A percentile compares a stretch with the other conserved stretches of the same genome.
phyloP scores from a whole-genome alignment of 2,888 invertebrate species.

The Polietes domitor region DNA sequence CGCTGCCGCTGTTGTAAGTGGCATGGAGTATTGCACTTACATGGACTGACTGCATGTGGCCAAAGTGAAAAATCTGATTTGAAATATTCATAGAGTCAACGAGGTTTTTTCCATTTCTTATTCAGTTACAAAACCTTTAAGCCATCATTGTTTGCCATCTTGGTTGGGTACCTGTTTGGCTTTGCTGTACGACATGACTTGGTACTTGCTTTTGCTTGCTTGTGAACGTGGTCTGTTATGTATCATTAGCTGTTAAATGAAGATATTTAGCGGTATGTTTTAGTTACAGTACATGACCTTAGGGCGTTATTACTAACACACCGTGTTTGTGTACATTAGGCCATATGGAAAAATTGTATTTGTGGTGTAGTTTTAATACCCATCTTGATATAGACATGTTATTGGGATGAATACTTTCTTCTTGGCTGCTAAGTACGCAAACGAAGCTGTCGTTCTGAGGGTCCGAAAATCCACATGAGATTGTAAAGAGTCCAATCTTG shows the following conservation, averaged over 20 bases:
- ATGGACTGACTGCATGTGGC: not conserved
- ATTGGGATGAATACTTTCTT: too few relatives aligned
- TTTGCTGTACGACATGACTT: constrained; percentile 16
- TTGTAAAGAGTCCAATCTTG: too few relatives aligned
- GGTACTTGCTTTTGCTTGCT: not conserved
- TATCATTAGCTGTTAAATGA: constrained; percentile 55
- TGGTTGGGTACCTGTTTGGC: not conserved
- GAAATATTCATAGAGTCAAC: constrained; percentile 10
- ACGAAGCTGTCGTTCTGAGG: too few relatives aligned
- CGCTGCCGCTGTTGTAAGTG: not conserved
- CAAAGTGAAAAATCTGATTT: constrained; percentile 10
- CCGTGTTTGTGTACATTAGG: not conserved
- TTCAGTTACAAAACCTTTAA: constrained; percentile 19
- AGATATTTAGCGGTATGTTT: constrained; percentile 59
- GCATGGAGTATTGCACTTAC: not conserved
- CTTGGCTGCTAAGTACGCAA: too few relatives aligned
- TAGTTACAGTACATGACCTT: constrained; percentile 36
- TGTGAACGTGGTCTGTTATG: not conserved
- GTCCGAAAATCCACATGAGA: not conserved
- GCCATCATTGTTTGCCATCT: not conserved
- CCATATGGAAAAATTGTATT: not conserved
- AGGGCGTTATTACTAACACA: constrained; percentile 19
- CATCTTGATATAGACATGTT: too few relatives aligned
- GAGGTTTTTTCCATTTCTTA: not conserved
- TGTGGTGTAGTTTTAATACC: too few relatives aligned